Percentiles rank a stretch among this genome's conserved stretches.
These are phyloP conservation scores for Florisuga fusca DNA, from an alignment of 2,797 vertebrate genomes.

Conservation along the genomic window DNA sequence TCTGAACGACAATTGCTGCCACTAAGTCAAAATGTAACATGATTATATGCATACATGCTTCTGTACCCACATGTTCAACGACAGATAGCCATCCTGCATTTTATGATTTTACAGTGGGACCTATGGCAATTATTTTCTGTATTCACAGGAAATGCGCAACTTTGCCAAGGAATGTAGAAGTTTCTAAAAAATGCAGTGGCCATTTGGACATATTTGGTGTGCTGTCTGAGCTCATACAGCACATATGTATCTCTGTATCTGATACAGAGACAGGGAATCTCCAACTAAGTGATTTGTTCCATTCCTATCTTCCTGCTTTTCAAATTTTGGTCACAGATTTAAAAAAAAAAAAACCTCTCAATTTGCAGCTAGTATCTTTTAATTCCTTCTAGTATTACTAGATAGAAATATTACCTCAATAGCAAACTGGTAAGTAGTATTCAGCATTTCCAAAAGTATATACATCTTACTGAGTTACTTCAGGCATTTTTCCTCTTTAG, in stretches of 20 bases:
- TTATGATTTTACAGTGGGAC: background rate
- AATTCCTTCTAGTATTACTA: background rate
- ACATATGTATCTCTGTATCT: no score
- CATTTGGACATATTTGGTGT: background rate
- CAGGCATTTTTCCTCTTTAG: background rate
- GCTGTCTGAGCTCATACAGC: background rate
- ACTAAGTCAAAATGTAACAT: background rate
- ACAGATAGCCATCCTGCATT: background rate
- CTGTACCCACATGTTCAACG: background rate
- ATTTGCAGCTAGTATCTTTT: background rate
- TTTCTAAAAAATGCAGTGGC: background rate
- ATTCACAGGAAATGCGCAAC: background rate
- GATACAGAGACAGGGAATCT: background rate
- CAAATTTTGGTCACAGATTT: background rate
- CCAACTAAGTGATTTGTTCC: background rate
- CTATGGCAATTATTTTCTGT: background rate
- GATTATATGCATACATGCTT: background rate
- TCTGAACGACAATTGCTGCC: background rate
- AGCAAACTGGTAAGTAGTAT: background rate
- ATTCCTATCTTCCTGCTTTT: background rate
- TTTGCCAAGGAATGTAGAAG: background rate
- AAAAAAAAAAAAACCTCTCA: accelerated
- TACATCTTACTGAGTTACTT: background rate
- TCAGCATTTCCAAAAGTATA: background rate
- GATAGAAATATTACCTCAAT: background rate